phyloP scores from a whole-genome alignment of 2,797 vertebrate genomes.

The Schizopygopsis malacanthus region DNA sequence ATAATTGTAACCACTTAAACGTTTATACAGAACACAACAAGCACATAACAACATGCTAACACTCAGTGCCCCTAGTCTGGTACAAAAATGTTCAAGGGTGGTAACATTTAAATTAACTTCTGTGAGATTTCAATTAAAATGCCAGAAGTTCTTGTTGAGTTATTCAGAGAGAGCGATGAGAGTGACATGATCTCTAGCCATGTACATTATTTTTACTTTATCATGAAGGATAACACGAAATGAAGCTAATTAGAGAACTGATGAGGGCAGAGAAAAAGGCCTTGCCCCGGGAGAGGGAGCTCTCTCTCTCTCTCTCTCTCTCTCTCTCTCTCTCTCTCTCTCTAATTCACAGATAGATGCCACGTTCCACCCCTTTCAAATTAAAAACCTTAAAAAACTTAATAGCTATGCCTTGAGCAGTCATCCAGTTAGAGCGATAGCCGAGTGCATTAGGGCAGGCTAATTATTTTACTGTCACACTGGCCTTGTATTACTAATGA shows the following conservation, averaged over 20 bases:
- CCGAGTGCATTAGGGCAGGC: conserved; percentile 71
- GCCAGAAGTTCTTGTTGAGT: conserved; percentile 61
- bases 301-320: conserved; percentile 42
- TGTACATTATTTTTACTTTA: conserved; percentile 72
- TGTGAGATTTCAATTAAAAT: conserved; percentile 33
- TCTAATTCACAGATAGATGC: conserved; percentile 65
- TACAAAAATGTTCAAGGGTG: background rate
- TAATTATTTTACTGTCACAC: conserved; percentile 80
- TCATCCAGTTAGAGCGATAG: conserved; percentile 78
- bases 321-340: background rate
- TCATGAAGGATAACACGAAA: conserved; percentile 73
- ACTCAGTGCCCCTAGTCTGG: background rate
- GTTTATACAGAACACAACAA: background rate
- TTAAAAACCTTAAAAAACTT: conserved; percentile 76
- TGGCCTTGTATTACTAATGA: conserved; percentile 59
- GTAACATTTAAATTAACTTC: conserved; percentile 1
- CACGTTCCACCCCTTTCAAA: conserved; percentile 73
- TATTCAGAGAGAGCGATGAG: conserved; percentile 66
- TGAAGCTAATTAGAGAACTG: conserved; percentile 78
- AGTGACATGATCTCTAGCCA: conserved; percentile 73
- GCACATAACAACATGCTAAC: background rate
- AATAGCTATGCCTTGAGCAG: conserved; percentile 77
- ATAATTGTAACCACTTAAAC: background rate
- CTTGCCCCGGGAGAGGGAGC: conserved; percentile 70
- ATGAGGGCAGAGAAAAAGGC: conserved; percentile 75